Evolutionary conservation across 2,888 invertebrate genomes (phyloP), one percentile per base, ranked within the genome.

Genomic region (Meloe dianella): DNA sequence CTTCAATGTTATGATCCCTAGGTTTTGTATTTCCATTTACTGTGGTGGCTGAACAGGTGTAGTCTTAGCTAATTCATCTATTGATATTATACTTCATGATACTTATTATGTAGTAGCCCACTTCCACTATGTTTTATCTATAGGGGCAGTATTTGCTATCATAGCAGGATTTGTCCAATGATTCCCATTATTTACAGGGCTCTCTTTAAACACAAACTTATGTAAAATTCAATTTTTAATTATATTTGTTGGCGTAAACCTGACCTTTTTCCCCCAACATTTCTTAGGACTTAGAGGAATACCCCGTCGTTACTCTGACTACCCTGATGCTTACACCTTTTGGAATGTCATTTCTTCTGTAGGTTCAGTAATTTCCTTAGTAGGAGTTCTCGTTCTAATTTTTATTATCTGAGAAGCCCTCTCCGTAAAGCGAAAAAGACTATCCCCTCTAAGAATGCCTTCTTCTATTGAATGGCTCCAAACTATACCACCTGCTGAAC

Each of bases 41-140:
- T 9, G 84, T 92, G 92, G 92, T 14, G 92, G 92, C 70, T 81
- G 91, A 85, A 91, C 91, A 14, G 88, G 89, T 74, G 87, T 90
- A 73, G 83, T 92, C 74, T 82, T 91, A 84, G 88, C 92, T 67
- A 92, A 92, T 80, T 91, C 92, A 30, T 91, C 91, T 14, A 86
- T 93, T 85, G 93, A 93, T 86, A 89, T 92, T 83, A 86, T 90
- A 68, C 71, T 93, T 12, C 92, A 93, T 85, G 93, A 93, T 79
- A 92, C 92, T n/a, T 93, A 93, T 81, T 94, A 93, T 87, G 92
- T 93, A 61, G 92, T 93, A 38, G 92, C 91, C 5, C 92, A 93
- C 82, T 94, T 93, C 77, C 92, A 93, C 81, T 93, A 93, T 87
- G 92, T 93, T 1, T 75, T 93, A 78, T 92, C 91, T 3, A 92